Evolutionary conservation across 2,888 invertebrate species (phyloP).

Genomic region (Hyposoter didymator): DNA sequence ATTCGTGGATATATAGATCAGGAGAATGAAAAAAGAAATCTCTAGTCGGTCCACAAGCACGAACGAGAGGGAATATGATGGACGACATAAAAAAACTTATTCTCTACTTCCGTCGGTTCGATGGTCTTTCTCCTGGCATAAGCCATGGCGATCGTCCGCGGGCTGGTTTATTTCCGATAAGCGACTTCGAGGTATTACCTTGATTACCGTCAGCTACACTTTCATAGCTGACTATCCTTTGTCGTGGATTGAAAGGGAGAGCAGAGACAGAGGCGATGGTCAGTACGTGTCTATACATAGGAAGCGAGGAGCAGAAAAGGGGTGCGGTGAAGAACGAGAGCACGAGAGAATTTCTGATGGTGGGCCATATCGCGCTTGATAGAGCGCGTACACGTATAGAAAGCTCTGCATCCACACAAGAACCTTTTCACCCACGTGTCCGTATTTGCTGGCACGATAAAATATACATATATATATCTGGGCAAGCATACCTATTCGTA

Average conservation of each 20-base stretch:
- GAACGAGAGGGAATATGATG: not conserved
- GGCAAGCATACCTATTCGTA: slow-evolving; percentile 10
- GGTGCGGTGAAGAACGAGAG: slow-evolving; percentile 66
- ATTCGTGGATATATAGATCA: not conserved
- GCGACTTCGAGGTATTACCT: slow-evolving; percentile 76
- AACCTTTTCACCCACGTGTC: not conserved
- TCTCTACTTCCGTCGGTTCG: slow-evolving; percentile 1
- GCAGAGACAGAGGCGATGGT: slow-evolving; percentile 33
- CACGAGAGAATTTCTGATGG: slow-evolving; percentile 50
- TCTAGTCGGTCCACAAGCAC: slow-evolving; percentile 36
- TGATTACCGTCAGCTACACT: slow-evolving; percentile 75
- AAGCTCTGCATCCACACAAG: not conserved
- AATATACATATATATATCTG: not conserved
- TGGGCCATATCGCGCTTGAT: slow-evolving; percentile 8
- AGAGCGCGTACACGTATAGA: not conserved
- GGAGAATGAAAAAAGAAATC: no score
- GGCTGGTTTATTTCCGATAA: slow-evolving; percentile 73
- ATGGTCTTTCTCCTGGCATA: not conserved
- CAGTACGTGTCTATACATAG: slow-evolving; percentile 39
- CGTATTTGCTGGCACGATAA: not conserved
- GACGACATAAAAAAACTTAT: not conserved
- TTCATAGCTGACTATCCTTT: slow-evolving; percentile 76
- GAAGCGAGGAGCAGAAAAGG: slow-evolving; percentile 50
- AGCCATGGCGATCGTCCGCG: slow-evolving; percentile 36
- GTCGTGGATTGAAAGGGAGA: slow-evolving; percentile 45